These are phyloP conservation scores for Pseudochaenichthys georgianus DNA, from an alignment of 2,797 vertebrate genomes.

Conservation along the genomic window DNA sequence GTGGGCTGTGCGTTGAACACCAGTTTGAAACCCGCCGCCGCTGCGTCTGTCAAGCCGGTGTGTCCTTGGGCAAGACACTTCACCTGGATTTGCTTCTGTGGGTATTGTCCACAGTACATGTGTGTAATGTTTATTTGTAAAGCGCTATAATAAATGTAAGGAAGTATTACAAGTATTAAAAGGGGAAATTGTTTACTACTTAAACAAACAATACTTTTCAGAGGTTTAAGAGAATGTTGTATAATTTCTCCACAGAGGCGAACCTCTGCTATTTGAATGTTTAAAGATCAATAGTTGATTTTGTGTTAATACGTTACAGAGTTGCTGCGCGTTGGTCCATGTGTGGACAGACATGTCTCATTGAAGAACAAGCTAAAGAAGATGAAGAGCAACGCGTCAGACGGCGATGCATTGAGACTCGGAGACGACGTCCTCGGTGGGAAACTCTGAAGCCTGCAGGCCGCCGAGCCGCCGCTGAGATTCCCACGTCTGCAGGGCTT, in stretches of 20 bases:
- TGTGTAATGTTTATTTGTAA: too few relatives aligned
- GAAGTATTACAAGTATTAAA: neutral
- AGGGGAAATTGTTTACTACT: neutral
- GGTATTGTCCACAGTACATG: too few relatives aligned
- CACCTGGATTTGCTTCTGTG: too few relatives aligned
- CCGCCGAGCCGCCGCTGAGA: constrained; percentile 55
- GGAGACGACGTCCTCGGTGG: constrained; percentile 21
- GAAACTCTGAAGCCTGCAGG: constrained; percentile 65
- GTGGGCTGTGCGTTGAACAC: too few relatives aligned
- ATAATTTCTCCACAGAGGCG: neutral
- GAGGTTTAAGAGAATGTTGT: neutral
- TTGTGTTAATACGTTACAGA: neutral
- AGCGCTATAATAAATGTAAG: too few relatives aligned
- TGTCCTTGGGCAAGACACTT: too few relatives aligned
- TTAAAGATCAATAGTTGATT: constrained; percentile 33
- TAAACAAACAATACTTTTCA: neutral
- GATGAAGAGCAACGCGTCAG: constrained; percentile 38
- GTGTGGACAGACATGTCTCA: constrained; percentile 21
- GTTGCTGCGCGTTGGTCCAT: neutral
- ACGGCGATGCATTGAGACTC: constrained; percentile 31
- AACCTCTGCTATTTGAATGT: neutral
- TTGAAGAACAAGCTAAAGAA: constrained; percentile 21
- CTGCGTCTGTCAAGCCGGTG: too few relatives aligned
- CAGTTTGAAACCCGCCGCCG: too few relatives aligned
- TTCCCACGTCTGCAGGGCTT: constrained; percentile 51